Base-by-base conservation (phyloP, 2,888 invertebrate genomes). In the Amphipyra tragopoginis region DNA sequence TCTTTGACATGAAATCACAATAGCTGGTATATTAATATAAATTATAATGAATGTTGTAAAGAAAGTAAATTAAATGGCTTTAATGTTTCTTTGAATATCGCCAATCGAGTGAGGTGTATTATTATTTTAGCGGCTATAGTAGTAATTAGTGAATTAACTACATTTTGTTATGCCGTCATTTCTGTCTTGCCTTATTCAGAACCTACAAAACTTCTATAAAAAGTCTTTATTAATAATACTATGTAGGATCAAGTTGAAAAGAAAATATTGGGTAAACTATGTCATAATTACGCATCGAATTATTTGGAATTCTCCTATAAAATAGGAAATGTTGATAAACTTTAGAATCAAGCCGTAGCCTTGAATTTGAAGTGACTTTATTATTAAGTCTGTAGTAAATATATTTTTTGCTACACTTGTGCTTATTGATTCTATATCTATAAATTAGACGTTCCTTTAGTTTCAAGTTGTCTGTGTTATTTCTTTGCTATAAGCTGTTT, bases 401-500 rank as follows among this genome's bases (percentile, higher is more conserved):
- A 13, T 9, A 21, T 9, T 33, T 0, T 45, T 13, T 8, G 13
- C 5, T 13, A 13, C 29, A 13, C n/a, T 33, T 45, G 9, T 14
- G 33, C 13, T 10, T 10, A 14, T 4, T 13, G 2, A 33, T 33
- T 47, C n/a, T 44, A 26, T 26, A 1, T 21, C 7, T 45, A 9
- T 38, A 47, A 38, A 34, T 38, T 50, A 21, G 10, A 36, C 13
- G 34, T 59, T 66, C 39, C 40, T 50, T 15, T 26, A 48, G 53
- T 51, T 21, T 49, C 26, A 53, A 47, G 1, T 36, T 44, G 36
- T 62, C 45, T 62, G 42, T 73, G 70, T 60, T 77, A 60, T 58
- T 9, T 50, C 38, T 73, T 29, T 36, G 51, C 52, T 75, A 13
- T 64, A 60, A 70, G 59, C 57, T 62, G 60, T 59, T 74, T 72